Conservation (phyloP, 2,797 vertebrate genomes). For the Sebastes nivosus region DNA sequence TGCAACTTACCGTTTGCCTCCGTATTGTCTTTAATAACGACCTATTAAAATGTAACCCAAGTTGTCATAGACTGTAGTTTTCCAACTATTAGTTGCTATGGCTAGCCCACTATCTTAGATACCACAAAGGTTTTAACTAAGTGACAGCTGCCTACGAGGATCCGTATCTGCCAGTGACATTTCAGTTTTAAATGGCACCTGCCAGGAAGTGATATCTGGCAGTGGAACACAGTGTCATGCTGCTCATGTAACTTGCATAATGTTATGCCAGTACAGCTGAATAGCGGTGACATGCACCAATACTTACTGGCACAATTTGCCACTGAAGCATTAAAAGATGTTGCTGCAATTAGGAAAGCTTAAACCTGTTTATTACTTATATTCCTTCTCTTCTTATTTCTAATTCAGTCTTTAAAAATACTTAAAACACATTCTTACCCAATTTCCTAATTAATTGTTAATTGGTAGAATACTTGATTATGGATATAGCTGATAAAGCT, state of each 20-base stretch:
- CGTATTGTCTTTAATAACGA: background rate
- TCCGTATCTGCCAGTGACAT: constrained; percentile 3
- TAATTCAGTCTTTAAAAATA: background rate
- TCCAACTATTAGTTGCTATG: background rate
- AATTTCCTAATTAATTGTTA: too few relatives aligned
- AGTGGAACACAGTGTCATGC: background rate
- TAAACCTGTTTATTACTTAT: background rate
- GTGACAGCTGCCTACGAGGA: constrained; percentile 15
- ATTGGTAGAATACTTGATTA: background rate
- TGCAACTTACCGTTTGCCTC: background rate
- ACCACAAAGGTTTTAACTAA: background rate
- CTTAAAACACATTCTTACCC: background rate
- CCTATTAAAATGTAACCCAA: too few relatives aligned
- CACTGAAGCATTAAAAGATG: background rate
- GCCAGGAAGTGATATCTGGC: constrained; percentile 11
- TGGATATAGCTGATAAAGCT: background rate
- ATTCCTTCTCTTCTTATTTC: background rate
- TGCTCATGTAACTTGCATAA: background rate
- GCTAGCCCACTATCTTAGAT: background rate
- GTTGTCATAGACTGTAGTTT: background rate
- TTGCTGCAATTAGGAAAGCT: background rate
- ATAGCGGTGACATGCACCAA: background rate
- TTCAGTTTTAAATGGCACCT: constrained; percentile 20
- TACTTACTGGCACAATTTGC: background rate
- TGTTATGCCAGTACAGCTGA: background rate